Conservation (phyloP, 1,140 invertebrate genomes). For the Adelges cooleyi region DNA sequence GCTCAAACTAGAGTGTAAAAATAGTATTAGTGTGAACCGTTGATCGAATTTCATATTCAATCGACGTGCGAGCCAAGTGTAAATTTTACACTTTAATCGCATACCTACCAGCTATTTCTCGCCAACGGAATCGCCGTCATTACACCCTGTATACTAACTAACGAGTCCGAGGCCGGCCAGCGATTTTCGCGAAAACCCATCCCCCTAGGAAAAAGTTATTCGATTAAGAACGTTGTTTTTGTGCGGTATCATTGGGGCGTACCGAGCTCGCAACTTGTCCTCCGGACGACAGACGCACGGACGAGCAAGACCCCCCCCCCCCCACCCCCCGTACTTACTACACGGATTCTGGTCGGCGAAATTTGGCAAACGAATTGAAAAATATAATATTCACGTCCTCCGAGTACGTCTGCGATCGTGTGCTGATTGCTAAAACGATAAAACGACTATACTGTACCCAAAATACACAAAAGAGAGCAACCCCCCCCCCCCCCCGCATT, state of each 20-base stretch:
- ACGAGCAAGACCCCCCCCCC: neutral
- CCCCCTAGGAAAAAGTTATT: neutral
- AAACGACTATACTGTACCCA: neutral
- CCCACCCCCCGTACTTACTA: neutral
- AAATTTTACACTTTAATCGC: too few relatives aligned
- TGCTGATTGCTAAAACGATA: constrained; percentile 1
- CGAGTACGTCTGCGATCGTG: neutral
- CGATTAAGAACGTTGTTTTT: constrained; percentile 4
- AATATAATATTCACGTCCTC: constrained; percentile 20
- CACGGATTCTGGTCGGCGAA: neutral
- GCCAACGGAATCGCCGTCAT: too few relatives aligned
- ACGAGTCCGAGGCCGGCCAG: neutral
- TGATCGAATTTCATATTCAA: too few relatives aligned
- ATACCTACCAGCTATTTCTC: too few relatives aligned
- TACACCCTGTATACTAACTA: neutral
- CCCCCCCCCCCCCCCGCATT: too few relatives aligned
- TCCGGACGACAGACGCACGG: constrained; percentile 5
- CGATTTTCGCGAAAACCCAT: neutral
- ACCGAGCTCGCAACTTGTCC: constrained; percentile 9
- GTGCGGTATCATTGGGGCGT: neutral
- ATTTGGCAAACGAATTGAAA: neutral
- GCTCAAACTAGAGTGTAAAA: too few relatives aligned
- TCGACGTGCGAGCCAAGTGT: too few relatives aligned
- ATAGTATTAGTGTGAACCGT: too few relatives aligned
- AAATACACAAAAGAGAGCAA: too few relatives aligned